phyloP scores from a whole-genome alignment of 2,888 invertebrate genomes.

The Orchestes rusci region DNA sequence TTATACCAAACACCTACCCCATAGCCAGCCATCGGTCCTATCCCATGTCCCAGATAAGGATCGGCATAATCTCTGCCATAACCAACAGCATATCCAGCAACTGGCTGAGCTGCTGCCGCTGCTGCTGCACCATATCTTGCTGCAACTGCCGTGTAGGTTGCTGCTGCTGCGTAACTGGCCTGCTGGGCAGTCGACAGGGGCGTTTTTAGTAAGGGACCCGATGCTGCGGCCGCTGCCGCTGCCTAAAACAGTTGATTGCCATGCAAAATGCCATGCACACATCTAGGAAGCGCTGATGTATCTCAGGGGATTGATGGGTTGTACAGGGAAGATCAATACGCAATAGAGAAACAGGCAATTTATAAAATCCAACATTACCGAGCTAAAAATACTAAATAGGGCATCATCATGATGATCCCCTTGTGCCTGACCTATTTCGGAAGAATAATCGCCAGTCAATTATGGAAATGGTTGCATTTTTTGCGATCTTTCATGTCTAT shows the following conservation, averaged over 20 bases:
- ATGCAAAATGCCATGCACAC: slow-evolving; percentile 43
- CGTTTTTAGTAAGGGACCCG: slow-evolving; percentile 74
- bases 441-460: no score
- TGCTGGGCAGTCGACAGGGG: slow-evolving; percentile 78
- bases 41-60: slow-evolving; percentile 90
- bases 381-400: no score
- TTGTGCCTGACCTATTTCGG: no score
- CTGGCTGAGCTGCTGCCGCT: slow-evolving; percentile 61
- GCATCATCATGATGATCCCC: no score
- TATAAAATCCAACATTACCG: no score
- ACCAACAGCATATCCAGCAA: slow-evolving; percentile 65
- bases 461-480: no score
- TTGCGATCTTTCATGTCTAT: no score
- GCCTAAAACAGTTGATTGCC: slow-evolving; percentile 46
- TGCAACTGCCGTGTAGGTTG: slow-evolving; percentile 76
- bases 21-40: slow-evolving; percentile 94
- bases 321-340: no score
- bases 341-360: no score
- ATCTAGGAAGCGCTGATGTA: slow-evolving; percentile 13
- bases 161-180: slow-evolving; percentile 77
- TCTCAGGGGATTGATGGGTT: no score
- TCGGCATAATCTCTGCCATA: slow-evolving; percentile 90
- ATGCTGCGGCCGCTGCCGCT: slow-evolving; percentile 58
- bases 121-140: slow-evolving; percentile 65
- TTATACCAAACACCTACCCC: no score